Evolutionary conservation across 1,140 invertebrate species (phyloP).

Genomic region (Solenopsis invicta): DNA sequence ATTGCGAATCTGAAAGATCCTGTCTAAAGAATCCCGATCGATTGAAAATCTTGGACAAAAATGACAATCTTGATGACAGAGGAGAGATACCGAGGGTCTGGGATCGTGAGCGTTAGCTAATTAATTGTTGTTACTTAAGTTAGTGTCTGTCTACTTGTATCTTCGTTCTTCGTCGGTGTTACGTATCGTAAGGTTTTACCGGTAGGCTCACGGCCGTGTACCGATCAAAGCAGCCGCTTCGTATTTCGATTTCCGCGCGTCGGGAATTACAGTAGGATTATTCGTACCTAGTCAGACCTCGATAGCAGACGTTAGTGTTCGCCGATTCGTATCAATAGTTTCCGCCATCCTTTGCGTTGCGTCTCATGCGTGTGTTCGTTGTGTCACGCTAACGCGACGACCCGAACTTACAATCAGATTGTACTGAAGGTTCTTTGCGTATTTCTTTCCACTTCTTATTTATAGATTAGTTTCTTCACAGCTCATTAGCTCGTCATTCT

Average conservation of each 20-base stretch:
- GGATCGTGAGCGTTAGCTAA: neutral
- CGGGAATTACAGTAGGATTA: slow-evolving; percentile 34
- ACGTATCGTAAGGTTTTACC: slow-evolving; percentile 38
- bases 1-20: neutral
- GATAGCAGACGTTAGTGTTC: slow-evolving; percentile 28
- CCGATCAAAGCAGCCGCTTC: slow-evolving; percentile 20
- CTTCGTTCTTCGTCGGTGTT: slow-evolving; percentile 55
- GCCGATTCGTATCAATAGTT: neutral
- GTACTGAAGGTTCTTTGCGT: neutral
- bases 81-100: neutral
- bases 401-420: neutral
- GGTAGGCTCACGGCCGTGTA: slow-evolving; percentile 14
- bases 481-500: slow-evolving; percentile 20
- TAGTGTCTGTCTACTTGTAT: slow-evolving; percentile 55
- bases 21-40: neutral
- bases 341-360: neutral
- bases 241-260: slow-evolving; percentile 33
- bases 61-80: too few relatives aligned
- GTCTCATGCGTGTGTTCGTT: neutral
- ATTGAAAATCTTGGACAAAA: neutral
- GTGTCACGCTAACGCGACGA: neutral
- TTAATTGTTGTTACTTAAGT: slow-evolving; percentile 53
- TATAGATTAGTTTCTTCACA: neutral
- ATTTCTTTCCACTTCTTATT: neutral
- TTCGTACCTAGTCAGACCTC: slow-evolving; percentile 46